Evolutionary conservation across 1,140 invertebrate species (phyloP), one percentile per base, ranked within the genome.

Genomic region (Nomia melanderi): DNA sequence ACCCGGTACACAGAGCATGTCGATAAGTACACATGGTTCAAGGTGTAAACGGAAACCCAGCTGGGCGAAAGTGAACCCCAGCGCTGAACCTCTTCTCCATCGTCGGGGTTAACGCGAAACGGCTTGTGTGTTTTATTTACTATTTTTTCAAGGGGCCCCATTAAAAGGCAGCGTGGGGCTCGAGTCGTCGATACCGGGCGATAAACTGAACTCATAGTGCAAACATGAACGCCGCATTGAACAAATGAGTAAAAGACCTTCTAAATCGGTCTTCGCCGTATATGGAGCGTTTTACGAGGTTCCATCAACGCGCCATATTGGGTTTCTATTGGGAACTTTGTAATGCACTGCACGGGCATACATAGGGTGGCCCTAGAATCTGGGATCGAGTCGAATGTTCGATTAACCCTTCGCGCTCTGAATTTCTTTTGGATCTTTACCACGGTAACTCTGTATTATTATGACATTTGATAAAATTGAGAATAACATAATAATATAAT

Each of bases 191-290:
- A n/a, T 17, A n/a, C 17, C 12, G 7, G 47, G 47, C 47, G 20
- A 50, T 50, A 50, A 50, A 50, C 47, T 50, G n/a, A 17, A 50
- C 47, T n/a, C 47, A 50, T n/a, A 50, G 47, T n/a, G 47, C 47
- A 50, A 50, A 50, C 47, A 50, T 50, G 17, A 17, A 50, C n/a
- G 20, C 47, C n/a, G 47, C 47, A n/a, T 20, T 17, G 20, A 50
- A 17, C 47, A 50, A 50, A 50, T 50, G 20, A 8, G 20, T 20
- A 50, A n/a, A 5, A n/a, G 47, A 50, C 47, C 47, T n/a, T 50
- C 47, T 50, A 50, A 50, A 50, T 50, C 47, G 47, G 47, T 50
- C 47, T 50, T 50, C 20, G 17, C 47, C 47, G 47, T 50, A 50
- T 50, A 50, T 50, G 47, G 47, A 1, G 47, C 47, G 6, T 20